Percentiles rank a stretch among this genome's conserved stretches.
These are phyloP conservation scores for Ochlodes sylvanus DNA, from an alignment of 2,888 invertebrate species.

Conservation along the genomic window DNA sequence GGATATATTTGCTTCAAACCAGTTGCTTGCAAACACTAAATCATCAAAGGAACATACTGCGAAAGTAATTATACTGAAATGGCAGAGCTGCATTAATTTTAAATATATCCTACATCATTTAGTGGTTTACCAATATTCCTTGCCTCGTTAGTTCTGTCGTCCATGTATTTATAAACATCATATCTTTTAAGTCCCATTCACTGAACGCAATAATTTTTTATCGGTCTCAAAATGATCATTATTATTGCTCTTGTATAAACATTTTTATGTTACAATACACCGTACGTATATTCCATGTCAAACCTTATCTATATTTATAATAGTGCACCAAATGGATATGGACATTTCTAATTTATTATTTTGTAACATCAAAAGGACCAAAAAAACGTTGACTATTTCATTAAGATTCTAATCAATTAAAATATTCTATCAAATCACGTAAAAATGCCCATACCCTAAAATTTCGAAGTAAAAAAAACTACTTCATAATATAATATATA, in stretches of 20 bases:
- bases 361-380: conserved; percentile 35
- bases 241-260: conserved; percentile 57
- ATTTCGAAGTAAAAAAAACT: conserved; percentile 32
- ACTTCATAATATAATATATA: conserved; percentile 26
- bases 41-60: conserved; percentile 3
- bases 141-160: conserved; percentile 44
- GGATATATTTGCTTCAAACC: no score
- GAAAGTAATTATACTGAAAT: neutral
- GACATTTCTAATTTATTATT: conserved; percentile 44
- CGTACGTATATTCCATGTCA: conserved; percentile 44
- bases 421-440: conserved; percentile 23
- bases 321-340: conserved; percentile 50
- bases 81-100: neutral
- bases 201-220: conserved; percentile 60
- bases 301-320: conserved; percentile 47
- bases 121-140: neutral
- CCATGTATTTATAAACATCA: conserved; percentile 72
- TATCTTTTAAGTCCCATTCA: conserved; percentile 63
- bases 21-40: neutral
- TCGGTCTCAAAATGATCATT: conserved; percentile 65
- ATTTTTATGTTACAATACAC: conserved; percentile 46
- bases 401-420: conserved; percentile 24
- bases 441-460: conserved; percentile 48
- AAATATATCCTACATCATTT: neutral
- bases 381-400: conserved; percentile 31